Base-by-base conservation (phyloP, 2,888 invertebrate genomes). In the Ptychoptera contaminata region DNA sequence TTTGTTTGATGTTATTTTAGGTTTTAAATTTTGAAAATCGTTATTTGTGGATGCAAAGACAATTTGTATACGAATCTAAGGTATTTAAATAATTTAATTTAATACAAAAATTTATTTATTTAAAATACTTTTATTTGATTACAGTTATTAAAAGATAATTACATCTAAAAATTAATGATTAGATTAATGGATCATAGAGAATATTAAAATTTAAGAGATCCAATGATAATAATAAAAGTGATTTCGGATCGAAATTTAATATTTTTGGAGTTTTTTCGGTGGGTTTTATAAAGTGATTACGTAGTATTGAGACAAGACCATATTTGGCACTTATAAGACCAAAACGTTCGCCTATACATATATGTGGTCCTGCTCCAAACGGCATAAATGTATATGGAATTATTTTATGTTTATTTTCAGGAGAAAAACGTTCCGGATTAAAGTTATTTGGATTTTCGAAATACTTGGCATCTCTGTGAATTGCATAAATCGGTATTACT, bases 301-400 rank as follows among this genome's bases (percentile, higher is more conserved):
- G 57, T 36, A 62, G 51, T 43, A 67, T 54, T 39, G 60, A 55
- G 3, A 63, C 56, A 31, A 67, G 48, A 0, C 66, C 66, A 42
- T 65, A 56, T 52, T 66, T 67, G 0, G 59, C 57, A 48, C 64
- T 62, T 2, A 65, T 44, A 37, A 59, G 49, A 1, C 59, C 63
- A 46, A 63, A 61, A 2, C 67, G 59, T 51, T 65, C 65, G 0
- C 66, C 65, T 45, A 67, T 63, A 46, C 67, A 66, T 37, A 55
- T 59, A 43, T 62, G 65, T 9, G 63, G 64, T 23, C 67, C 66
- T 36, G 57, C 49, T 8, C 65, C 66, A 40, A 66, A 67, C 16
- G 66, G 66, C 53, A 67, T 55, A 48, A 62, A 65, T 4, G 62
- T 58, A 39, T 59, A 63, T 2, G 63, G 60, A 3, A 48, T 52